A percentile compares a stretch with the other conserved stretches of the same genome.
Conservation (phyloP, 2,888 invertebrate genomes). For the Polia nebulosa region DNA sequence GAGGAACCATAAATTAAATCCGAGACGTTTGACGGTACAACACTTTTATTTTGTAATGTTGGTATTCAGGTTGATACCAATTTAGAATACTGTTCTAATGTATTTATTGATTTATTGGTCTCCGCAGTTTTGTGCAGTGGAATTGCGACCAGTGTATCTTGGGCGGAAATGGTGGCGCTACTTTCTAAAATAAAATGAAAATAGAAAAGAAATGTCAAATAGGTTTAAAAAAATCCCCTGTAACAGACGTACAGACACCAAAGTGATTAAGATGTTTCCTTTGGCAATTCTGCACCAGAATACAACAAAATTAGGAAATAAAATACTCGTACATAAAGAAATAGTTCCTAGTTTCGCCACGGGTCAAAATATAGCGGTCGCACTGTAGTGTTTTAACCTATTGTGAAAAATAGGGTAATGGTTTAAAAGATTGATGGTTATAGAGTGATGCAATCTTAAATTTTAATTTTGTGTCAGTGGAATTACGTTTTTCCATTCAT, state of each 20-base stretch:
- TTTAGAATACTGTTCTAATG: constrained; percentile 61
- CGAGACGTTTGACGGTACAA: constrained; percentile 36
- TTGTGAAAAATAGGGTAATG: constrained; percentile 62
- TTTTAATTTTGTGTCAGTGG: constrained; percentile 45
- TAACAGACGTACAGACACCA: background rate
- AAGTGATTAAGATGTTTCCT: too few relatives aligned
- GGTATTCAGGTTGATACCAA: constrained; percentile 65
- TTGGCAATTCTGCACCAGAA: too few relatives aligned
- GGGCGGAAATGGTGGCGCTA: background rate
- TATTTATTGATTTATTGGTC: constrained; percentile 65
- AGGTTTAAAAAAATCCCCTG: background rate
- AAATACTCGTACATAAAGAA: background rate
- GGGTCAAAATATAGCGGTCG: constrained; percentile 22
- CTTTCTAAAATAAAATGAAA: background rate
- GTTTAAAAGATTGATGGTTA: constrained; percentile 51
- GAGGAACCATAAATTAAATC: constrained; percentile 57
- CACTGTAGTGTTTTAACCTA: constrained; percentile 35
- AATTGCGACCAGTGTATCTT: constrained; percentile 41
- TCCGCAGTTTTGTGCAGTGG: constrained; percentile 34
- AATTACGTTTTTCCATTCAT: constrained; percentile 26
- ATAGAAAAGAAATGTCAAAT: background rate
- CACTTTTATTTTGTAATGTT: constrained; percentile 56
- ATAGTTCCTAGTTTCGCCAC: background rate
- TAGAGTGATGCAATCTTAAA: constrained; percentile 39
- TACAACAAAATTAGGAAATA: too few relatives aligned